A percentile compares a stretch with the other conserved stretches of the same genome.
Conservation (phyloP, 1,140 invertebrate genomes). For the Rhyzopertha dominica region DNA sequence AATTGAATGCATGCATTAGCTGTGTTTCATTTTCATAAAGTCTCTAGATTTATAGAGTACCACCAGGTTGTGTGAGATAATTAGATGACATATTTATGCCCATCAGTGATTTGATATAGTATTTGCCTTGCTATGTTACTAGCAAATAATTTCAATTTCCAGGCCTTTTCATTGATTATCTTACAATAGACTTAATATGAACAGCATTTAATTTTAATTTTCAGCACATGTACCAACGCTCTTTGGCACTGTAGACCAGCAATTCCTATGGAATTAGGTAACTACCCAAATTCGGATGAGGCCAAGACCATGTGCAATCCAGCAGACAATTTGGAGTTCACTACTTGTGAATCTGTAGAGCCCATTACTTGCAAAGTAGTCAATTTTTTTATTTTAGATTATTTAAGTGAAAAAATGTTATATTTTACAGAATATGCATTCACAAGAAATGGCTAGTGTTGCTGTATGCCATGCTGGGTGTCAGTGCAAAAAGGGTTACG, state of each 20-base stretch:
- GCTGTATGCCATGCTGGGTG: constrained; percentile 70
- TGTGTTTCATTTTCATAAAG: too few relatives aligned
- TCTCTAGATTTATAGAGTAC: too few relatives aligned
- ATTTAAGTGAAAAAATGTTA: constrained; percentile 13
- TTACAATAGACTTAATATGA: neutral
- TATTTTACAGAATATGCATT: constrained; percentile 64
- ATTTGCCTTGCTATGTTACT: too few relatives aligned
- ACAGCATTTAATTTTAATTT: constrained; percentile 19
- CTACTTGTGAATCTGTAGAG: constrained; percentile 68
- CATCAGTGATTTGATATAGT: too few relatives aligned
- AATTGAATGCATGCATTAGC: too few relatives aligned
- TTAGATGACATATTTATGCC: too few relatives aligned
- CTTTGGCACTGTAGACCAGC: constrained; percentile 69
- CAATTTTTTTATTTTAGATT: constrained; percentile 6
- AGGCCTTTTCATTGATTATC: neutral
- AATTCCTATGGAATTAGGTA: constrained; percentile 54
- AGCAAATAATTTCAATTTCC: neutral
- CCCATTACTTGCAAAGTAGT: constrained; percentile 71
- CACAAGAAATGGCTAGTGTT: constrained; percentile 45
- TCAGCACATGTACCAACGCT: constrained; percentile 68
- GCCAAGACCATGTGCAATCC: constrained; percentile 57
- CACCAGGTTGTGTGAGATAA: too few relatives aligned
- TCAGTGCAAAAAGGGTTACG: constrained; percentile 68
- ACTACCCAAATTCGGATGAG: constrained; percentile 57
- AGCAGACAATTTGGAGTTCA: constrained; percentile 62